These are phyloP conservation scores for Zaprionus gabonicus DNA, from an alignment of 1,140 invertebrate genomes.

Conservation along the genomic window DNA sequence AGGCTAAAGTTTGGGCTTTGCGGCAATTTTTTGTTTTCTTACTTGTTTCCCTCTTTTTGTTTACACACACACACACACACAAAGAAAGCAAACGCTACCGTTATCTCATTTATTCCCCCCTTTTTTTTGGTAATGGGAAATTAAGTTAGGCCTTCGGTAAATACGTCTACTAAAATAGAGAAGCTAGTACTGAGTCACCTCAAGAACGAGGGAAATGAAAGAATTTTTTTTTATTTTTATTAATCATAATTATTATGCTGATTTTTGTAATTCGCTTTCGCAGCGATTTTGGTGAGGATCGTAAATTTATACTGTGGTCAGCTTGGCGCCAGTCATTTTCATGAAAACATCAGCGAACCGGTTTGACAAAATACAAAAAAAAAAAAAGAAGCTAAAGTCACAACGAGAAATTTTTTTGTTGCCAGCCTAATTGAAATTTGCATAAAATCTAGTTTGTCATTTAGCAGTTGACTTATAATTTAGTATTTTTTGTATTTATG, in stretches of 20 bases:
- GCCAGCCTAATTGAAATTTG: constrained; percentile 40
- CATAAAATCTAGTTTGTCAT: constrained; percentile 67
- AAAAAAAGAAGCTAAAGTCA: constrained; percentile 8
- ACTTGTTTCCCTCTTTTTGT: constrained; percentile 9
- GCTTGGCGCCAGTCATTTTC: constrained; percentile 22
- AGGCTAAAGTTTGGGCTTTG: constrained; percentile 59
- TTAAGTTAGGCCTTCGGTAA: constrained; percentile 38
- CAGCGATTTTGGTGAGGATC: constrained; percentile 21
- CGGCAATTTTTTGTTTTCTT: constrained; percentile 30
- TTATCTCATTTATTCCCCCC: constrained; percentile 36
- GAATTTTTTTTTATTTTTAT: constrained; percentile 36
- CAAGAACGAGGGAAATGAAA: constrained; percentile 19
- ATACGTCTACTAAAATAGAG: constrained; percentile 40
- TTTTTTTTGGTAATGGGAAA: constrained; percentile 44
- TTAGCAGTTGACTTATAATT: constrained; percentile 65
- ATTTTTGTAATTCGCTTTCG: constrained; percentile 36
- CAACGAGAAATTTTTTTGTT: constrained; percentile 30
- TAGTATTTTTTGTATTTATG: neutral
- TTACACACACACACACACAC: neutral
- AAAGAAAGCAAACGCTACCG: constrained; percentile 62
- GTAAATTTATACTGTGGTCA: constrained; percentile 17
- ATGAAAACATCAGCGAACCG: constrained; percentile 59
- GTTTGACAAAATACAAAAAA: constrained; percentile 20
- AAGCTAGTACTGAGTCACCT: constrained; percentile 48
- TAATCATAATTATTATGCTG: constrained; percentile 61